Evolutionary conservation across 2,888 invertebrate species (phyloP), one percentile per base, ranked within the genome.

Genomic region (Drosophila kambysellisi): DNA sequence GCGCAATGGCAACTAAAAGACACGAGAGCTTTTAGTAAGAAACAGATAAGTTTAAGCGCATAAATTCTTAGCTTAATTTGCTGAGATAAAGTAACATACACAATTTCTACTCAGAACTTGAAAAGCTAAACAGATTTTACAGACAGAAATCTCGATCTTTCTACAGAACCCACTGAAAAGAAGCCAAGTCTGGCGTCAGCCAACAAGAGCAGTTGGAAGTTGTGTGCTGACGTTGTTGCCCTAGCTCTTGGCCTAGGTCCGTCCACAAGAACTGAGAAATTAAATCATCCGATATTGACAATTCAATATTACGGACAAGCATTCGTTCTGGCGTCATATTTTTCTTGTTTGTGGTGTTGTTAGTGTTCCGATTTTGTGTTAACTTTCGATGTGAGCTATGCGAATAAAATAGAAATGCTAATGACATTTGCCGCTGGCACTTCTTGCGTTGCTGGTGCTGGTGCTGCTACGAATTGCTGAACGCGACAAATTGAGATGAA

Each of bases 401-500:
- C 54, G 58, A 68, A 78, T 64, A 41, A 32, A 68, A 73, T 59
- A 48, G 41, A 53, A 41, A 53, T 65, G 76, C 33, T 20, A 59
- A 51, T 59, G 51, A 12, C 43, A 35, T 20, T n/a, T 41, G 51
- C 32, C 60, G 60, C n/a, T 12, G 51, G 25, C 37, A 17, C 6
- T 33, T 20, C 41, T 53, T 33, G 53, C 32, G 54, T 8, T 57
- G 46, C 35, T 66, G 20, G 3, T 58, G 37, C 20, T 60, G 57
- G 3, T 58, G 37, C 20, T 60, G 57, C 39, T 53, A 41, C 30
- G 39, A 63, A 61, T 51, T 50, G 43, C 58, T 37, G 46, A 66
- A 48, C n/a, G 35, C 37, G 52, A 46, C 33, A 74, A 58, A 75
- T 62, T 60, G 51, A 50, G 41, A 66, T 60, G 17, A 53, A 65